Evolutionary conservation across 2,113 vertebrate genomes (phyloP).

Genomic region (Laterallus jamaicensis): DNA sequence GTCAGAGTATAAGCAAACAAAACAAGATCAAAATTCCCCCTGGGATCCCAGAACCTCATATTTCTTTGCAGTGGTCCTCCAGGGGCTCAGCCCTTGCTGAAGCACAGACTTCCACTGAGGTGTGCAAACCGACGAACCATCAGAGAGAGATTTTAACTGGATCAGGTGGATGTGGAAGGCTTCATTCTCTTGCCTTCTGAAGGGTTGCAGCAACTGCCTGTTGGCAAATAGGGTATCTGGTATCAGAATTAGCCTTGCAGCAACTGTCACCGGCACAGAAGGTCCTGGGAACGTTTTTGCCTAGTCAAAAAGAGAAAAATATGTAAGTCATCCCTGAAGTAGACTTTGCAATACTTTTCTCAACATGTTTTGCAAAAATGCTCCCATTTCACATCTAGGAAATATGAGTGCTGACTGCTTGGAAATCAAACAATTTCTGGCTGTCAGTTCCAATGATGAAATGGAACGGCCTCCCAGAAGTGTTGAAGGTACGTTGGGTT

Average conservation of each 20-base stretch:
- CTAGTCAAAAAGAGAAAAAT: background rate
- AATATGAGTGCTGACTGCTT: background rate
- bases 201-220: background rate
- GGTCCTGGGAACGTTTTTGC: background rate
- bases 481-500: background rate
- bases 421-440: background rate
- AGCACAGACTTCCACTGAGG: background rate
- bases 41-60: background rate
- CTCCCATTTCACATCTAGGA: background rate
- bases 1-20: background rate
- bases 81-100: background rate
- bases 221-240: background rate
- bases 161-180: background rate
- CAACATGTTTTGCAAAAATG: background rate
- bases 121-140: background rate
- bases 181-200: background rate
- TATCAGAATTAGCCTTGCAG: background rate
- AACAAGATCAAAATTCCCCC: background rate
- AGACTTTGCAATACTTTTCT: background rate
- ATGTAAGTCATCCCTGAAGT: background rate
- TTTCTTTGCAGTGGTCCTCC: background rate
- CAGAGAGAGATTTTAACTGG: background rate
- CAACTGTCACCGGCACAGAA: background rate
- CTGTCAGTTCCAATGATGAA: background rate
- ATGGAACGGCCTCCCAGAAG: background rate